These are phyloP conservation scores for Hexactinellida sp. DNA, from an alignment of 37 sponge, comb jelly and placozoan genomes.

Conservation along the genomic window DNA sequence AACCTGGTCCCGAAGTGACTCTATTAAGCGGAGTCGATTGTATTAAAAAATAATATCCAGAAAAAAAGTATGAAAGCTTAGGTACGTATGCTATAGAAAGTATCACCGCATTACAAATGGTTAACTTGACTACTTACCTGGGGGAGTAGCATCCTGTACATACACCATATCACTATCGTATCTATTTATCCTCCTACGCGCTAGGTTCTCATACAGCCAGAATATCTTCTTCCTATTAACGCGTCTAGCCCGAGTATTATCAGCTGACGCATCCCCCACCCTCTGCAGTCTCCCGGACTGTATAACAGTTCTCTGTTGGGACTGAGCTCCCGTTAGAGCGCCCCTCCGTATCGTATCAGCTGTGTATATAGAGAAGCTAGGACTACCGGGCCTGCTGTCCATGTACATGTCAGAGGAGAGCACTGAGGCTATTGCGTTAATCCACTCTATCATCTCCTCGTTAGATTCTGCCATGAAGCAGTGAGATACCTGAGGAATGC, in stretches of 20 bases:
- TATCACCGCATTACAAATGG: no score
- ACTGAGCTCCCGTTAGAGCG: background rate
- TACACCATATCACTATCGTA: background rate
- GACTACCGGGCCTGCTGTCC: background rate
- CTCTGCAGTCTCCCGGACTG: background rate
- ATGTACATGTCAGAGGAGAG: background rate
- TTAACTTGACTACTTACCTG: no score
- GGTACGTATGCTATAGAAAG: no score
- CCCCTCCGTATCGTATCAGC: background rate
- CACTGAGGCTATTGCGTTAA: background rate
- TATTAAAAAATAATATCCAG: no score
- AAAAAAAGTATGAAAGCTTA: no score
- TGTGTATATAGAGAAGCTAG: conserved; percentile 7
- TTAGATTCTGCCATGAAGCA: background rate
- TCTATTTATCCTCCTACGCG: background rate
- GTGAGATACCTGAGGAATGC: background rate
- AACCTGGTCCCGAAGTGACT: no score
- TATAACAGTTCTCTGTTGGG: background rate
- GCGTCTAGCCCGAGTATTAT: background rate
- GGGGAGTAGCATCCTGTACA: background rate
- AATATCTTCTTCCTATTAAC: background rate
- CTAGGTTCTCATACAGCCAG: conserved; percentile 15
- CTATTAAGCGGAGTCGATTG: no score
- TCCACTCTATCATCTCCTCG: conserved; percentile 15
- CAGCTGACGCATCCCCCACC: background rate